Evolutionary conservation across 2,113 vertebrate species (phyloP).

Genomic region (Pangasianodon hypophthalmus): DNA sequence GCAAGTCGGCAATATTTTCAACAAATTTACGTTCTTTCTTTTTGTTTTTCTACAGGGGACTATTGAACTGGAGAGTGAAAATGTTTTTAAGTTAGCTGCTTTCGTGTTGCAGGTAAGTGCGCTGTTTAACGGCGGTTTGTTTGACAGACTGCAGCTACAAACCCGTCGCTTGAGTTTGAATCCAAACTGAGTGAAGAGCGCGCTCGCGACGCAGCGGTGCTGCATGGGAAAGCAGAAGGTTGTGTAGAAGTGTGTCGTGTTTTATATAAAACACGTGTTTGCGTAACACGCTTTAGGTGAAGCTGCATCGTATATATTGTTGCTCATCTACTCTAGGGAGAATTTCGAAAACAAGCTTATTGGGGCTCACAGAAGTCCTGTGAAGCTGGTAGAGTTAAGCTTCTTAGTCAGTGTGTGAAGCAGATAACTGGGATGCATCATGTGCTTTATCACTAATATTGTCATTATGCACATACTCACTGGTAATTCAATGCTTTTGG

Average conservation of each 20-base stretch:
- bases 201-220: not conserved
- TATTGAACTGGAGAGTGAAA: conserved; percentile 87
- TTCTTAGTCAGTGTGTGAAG: conserved; percentile 19
- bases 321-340: not conserved
- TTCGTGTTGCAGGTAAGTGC: conserved; percentile 90
- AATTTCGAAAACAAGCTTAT: not conserved
- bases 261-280: too few species aligned
- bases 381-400: conserved; percentile 14
- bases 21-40: not conserved
- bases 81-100: conserved; percentile 90
- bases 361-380: not conserved
- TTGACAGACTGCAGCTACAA: conserved; percentile 24
- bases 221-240: not conserved
- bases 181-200: not conserved
- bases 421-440: not conserved
- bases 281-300: not conserved
- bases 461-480: not conserved
- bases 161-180: conserved; percentile 19
- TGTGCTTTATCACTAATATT: conserved; percentile 42
- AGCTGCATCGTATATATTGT: not conserved
- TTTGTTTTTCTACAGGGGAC: conserved; percentile 75
- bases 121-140: conserved; percentile 27
- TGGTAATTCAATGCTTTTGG: not conserved
- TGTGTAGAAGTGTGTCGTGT: not conserved
- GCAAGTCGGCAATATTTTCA: not conserved